Evolutionary conservation across 2,888 invertebrate genomes (phyloP).

Genomic region (Chrysodeixis includens): DNA sequence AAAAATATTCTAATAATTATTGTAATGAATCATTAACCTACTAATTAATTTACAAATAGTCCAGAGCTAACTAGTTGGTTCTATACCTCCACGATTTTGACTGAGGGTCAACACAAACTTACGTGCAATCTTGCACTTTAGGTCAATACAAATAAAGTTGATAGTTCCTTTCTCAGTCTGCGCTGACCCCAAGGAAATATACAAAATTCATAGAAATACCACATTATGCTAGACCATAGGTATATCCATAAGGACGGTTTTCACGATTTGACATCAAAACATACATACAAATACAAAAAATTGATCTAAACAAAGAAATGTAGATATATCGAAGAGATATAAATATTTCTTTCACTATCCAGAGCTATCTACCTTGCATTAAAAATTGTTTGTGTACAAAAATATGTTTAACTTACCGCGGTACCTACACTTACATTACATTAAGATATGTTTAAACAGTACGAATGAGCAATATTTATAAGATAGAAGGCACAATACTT

Average conservation of each 20-base stretch:
- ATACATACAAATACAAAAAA: slow-evolving; percentile 51
- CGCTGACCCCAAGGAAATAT: slow-evolving; percentile 57
- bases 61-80: slow-evolving; percentile 66
- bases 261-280: slow-evolving; percentile 67
- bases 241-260: slow-evolving; percentile 68
- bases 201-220: slow-evolving; percentile 59
- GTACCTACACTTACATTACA: slow-evolving; percentile 58
- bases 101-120: slow-evolving; percentile 60
- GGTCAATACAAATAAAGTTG: not conserved
- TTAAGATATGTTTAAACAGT: slow-evolving; percentile 69
- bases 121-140: not conserved
- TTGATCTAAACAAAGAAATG: slow-evolving; percentile 60
- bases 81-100: slow-evolving; percentile 71
- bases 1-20: slow-evolving; percentile 71
- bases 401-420: slow-evolving; percentile 60
- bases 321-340: slow-evolving; percentile 64
- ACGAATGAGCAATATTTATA: slow-evolving; percentile 76
- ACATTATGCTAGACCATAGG: slow-evolving; percentile 55
- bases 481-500: slow-evolving; percentile 70
- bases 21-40: slow-evolving; percentile 68
- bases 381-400: slow-evolving; percentile 58
- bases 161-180: not conserved
- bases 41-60: slow-evolving; percentile 76
- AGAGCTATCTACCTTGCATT: slow-evolving; percentile 55
- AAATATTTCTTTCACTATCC: slow-evolving; percentile 62